These are phyloP conservation scores for Atta cephalotes DNA, from an alignment of 1,140 invertebrate species.

Conservation along the genomic window DNA sequence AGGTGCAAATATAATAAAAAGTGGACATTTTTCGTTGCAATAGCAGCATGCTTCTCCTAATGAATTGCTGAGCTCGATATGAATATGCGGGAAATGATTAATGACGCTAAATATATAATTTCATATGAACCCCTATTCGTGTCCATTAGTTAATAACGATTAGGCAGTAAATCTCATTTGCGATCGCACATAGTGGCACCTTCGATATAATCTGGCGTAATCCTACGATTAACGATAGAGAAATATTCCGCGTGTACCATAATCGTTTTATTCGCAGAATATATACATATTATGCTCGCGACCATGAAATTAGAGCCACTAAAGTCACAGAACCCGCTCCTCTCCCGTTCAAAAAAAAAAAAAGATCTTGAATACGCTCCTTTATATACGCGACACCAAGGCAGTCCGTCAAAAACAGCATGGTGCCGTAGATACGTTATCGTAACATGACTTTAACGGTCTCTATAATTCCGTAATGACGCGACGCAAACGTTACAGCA, in stretches of 20 bases:
- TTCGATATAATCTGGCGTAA: conserved; percentile 40
- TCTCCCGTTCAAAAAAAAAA: background rate
- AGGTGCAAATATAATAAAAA: background rate
- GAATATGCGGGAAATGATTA: conserved; percentile 32
- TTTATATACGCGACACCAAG: conserved; percentile 24
- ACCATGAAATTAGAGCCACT: conserved; percentile 37
- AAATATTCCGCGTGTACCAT: conserved; percentile 34
- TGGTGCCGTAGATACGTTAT: conserved; percentile 39
- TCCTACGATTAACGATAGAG: conserved; percentile 58
- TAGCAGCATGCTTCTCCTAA: background rate
- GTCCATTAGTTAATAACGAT: conserved; percentile 58
- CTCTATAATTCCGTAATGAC: conserved; percentile 47
- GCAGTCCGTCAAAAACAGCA: conserved; percentile 25
- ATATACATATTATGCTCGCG: conserved; percentile 1
- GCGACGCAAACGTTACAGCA: conserved; percentile 25
- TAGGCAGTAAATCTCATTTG: conserved; percentile 59
- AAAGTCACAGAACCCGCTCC: conserved; percentile 9
- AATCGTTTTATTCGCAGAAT: conserved; percentile 42
- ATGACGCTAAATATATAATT: conserved; percentile 44
- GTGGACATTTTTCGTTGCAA: background rate
- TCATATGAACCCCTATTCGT: conserved; percentile 9
- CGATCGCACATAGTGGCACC: conserved; percentile 11
- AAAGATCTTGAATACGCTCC: conserved; percentile 18
- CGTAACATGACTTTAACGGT: conserved; percentile 43
- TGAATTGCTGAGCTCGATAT: background rate